A percentile compares a stretch with the other conserved stretches of the same genome.
Conservation (phyloP, 2,113 vertebrate species). For the Etheostoma spectabile region DNA sequence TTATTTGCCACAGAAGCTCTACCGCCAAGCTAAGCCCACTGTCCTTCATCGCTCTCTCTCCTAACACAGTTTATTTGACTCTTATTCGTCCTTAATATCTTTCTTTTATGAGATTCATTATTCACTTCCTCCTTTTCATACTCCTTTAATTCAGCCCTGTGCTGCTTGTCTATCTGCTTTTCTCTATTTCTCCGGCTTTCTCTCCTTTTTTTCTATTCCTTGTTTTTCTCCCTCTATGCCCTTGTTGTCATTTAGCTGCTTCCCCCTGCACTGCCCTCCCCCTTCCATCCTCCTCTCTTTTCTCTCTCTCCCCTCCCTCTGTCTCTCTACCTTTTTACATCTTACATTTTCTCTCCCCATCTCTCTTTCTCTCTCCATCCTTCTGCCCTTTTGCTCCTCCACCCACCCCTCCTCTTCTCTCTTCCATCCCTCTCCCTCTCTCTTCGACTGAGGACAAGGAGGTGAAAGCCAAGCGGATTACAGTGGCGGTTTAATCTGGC, state of each 20-base stretch:
- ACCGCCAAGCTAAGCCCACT: slow-evolving; percentile 53
- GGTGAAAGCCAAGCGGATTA: slow-evolving; percentile 88
- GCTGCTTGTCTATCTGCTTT: slow-evolving; percentile 37
- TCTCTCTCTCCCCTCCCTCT: slow-evolving; percentile 18
- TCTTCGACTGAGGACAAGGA: slow-evolving; percentile 81
- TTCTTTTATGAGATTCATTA: slow-evolving; percentile 75
- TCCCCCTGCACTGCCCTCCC: slow-evolving; percentile 48
- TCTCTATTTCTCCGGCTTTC: slow-evolving; percentile 29
- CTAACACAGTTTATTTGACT: slow-evolving; percentile 70
- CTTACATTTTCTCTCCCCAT: slow-evolving; percentile 37
- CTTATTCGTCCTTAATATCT: slow-evolving; percentile 71
- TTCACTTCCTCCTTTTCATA: slow-evolving; percentile 59
- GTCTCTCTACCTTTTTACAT: slow-evolving; percentile 21
- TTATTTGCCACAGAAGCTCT: slow-evolving; percentile 42
- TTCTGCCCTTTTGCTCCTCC: slow-evolving; percentile 36
- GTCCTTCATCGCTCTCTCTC: slow-evolving; percentile 70
- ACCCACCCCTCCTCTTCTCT: slow-evolving; percentile 6
- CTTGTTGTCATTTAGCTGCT: slow-evolving; percentile 74
- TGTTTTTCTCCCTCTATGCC: slow-evolving; percentile 66
- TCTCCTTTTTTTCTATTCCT: slow-evolving; percentile 43
- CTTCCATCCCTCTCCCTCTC: slow-evolving; percentile 38
- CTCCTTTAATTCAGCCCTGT: slow-evolving; percentile 61
- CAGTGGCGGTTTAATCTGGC: slow-evolving; percentile 86
- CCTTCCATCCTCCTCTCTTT: slow-evolving; percentile 28
- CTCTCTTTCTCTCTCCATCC: slow-evolving; percentile 39